Evolutionary conservation across 2,797 vertebrate genomes (phyloP), one percentile per base, ranked within the genome.

Genomic region (Pempheris klunzingeri): DNA sequence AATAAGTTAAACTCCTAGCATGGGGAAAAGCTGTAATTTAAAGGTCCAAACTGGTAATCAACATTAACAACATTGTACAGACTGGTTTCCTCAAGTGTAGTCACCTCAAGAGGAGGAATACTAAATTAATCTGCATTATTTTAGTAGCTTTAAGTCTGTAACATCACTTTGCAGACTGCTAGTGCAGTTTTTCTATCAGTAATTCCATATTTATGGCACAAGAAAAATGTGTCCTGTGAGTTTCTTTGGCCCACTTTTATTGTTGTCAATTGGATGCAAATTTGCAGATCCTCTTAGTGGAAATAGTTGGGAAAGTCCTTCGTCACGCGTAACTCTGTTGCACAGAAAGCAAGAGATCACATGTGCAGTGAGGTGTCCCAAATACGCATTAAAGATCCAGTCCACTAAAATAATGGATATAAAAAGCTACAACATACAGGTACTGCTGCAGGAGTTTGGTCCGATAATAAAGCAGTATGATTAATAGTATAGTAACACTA

Each of bases 401-500:
- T 44, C 32, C 5, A 20, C 7, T n/a, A n/a, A 55, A 32, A 30
- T 7, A 9, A 22, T 32, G 4, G 1, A 28, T 22, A 32, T 32
- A 32, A 32, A 32, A 32, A 4, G 30, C 30, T 32, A 4, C 6
- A 6, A 32, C n/a, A 32, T 2, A 18, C 3, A 39, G 4, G 1
- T 30, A 36, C 28, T 39, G 30, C 2, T 38, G 30, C 20, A 3
- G 26, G 4, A 46, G 39, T 66, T 49, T n/a, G 2, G 15, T 22
- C 11, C 4, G 4, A 47, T 18, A 41, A 10, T 49, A 41, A 43
- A 52, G n/a, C 66, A 30, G 10, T 28, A 28, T 18, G 3, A 6
- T 9, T 43, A 10, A 43, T 77, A 43, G 14, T 50, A 43, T 77
- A 43, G 14, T 50, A 44, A 32, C 46, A 67, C 20, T 22, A 14